Base-by-base conservation (phyloP, 2,888 invertebrate genomes). In the Himalopsyche kuldschensis region DNA sequence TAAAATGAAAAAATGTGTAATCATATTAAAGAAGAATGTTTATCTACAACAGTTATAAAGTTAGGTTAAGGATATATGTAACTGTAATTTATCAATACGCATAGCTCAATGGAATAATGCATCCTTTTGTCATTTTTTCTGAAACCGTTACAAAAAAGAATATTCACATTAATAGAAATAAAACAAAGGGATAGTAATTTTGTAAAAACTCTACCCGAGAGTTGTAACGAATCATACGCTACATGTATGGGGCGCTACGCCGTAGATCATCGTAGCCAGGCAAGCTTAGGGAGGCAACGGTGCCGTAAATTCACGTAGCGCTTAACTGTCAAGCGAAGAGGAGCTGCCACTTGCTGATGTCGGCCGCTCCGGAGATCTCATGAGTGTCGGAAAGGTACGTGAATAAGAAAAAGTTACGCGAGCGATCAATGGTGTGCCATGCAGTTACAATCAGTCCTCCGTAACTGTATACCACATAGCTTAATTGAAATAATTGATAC, bases 231-330 rank as follows among this genome's bases (percentile, higher is more conserved):
- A 46, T 46, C 41, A 41, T 77, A 41, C 77, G 77, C 46, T 41
- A 77, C 41, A 35, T 46, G 77, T 32, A 69, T 69, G 41, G 79
- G 41, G 80, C 41, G 75, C 80, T 75, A 75, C 80, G 80, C 35
- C 77, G 81, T 81, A 80, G 80, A 46, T 75, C 80, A 80, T 46
- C 47, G 75, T 47, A 35, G 75, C 35, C 20, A 32, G 15, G 63
- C 32, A 11, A 32, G 46, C 75, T 46, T 75, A 30, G 46, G 27
- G 75, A 32, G 69, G 69, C 69, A 30, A 46, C 75, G 80, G 20
- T n/a, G 78, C 78, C 63, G 79, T 82, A 82, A 82, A 82, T 79
- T 75, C 82, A 82, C 82, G 82, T 82, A 75, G 82, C 69, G 75
- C 69, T 47, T 41, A 48, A 32, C 79, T 79, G 82, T 82, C 82